Evolutionary conservation across 1,140 invertebrate genomes (phyloP), one percentile per base, ranked within the genome.

Genomic region (Macrobrachium rosenbergii): DNA sequence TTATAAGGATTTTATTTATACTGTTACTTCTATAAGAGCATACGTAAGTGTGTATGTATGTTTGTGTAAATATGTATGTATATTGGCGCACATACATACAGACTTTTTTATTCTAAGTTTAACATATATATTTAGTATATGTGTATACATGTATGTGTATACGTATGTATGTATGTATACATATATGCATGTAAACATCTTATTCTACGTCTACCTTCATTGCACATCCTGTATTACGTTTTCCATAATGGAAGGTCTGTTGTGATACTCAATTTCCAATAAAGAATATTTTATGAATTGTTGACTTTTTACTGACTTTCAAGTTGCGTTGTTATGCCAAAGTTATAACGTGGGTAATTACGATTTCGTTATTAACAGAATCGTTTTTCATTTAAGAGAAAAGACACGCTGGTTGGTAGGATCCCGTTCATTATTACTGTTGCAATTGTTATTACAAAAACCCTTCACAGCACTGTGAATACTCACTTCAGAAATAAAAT

Each of bases 261-360:
- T 72, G 69, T 72, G 69, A 72, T 72, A 72, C 69, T 28, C 37
- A 72, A 72, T 72, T 72, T 72, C 69, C 23, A 72, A 72, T 72
- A 72, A 72, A 72, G 69, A 72, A 28, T 72, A 72, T 72, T 72
- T 72, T 72, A 72, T 72, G 69, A 72, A 72, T 14, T 28, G 21
- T 16, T 43, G 19, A 21, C 16, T 7, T n/a, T 67, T 67, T 11
- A 21, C 64, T 5, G 11, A 17, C 7, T 11, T 12, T 28, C 19
- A 8, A 28, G 64, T 2, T 67, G 5, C 8, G 19, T 67, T 67
- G 19, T 28, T 72, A 16, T 43, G 17, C 37, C 37, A 14, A 43
- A 28, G 14, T n/a, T 69, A 69, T 69, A 12, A 19, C 7, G 17
- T 28, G 28, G 12, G 67, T 69, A 69, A 28, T 28, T 72, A 52